phyloP scores from a whole-genome alignment of 2,113 vertebrate species.

The Colius striatus region DNA sequence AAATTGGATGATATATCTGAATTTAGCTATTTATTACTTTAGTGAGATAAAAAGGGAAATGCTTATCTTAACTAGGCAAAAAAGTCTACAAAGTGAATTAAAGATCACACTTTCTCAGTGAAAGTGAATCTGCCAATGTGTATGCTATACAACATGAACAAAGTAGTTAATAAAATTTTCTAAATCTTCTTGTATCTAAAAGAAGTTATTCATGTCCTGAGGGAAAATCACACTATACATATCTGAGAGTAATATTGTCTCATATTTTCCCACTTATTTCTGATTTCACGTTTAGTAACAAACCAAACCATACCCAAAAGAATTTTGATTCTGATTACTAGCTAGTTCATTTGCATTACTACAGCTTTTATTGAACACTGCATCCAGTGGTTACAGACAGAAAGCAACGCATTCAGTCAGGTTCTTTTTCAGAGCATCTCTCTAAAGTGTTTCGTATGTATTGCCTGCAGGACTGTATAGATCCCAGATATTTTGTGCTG shows the following conservation, averaged over 20 bases:
- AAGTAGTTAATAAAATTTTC: not conserved
- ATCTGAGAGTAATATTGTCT: not conserved
- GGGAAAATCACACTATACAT: not conserved
- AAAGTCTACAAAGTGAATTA: not conserved
- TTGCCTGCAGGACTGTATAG: not conserved
- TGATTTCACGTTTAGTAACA: not conserved
- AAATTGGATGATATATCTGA: not conserved
- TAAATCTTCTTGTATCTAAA: not conserved
- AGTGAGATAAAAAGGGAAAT: not conserved
- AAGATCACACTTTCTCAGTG: not conserved
- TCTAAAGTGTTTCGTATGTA: not conserved
- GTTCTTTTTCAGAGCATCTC: not conserved
- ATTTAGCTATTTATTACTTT: not conserved
- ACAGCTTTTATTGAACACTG: not conserved
- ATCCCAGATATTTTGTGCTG: not conserved
- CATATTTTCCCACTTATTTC: not conserved
- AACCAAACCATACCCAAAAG: not conserved
- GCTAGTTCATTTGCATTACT: not conserved
- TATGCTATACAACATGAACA: not conserved
- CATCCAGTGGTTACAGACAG: not conserved
- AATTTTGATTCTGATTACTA: not conserved
- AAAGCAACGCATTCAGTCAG: not conserved
- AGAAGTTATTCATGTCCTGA: not conserved
- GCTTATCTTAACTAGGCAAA: not conserved
- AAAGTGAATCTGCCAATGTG: not conserved